phyloP scores from a whole-genome alignment of 2,888 invertebrate species.

The Aphodius sticticus region DNA sequence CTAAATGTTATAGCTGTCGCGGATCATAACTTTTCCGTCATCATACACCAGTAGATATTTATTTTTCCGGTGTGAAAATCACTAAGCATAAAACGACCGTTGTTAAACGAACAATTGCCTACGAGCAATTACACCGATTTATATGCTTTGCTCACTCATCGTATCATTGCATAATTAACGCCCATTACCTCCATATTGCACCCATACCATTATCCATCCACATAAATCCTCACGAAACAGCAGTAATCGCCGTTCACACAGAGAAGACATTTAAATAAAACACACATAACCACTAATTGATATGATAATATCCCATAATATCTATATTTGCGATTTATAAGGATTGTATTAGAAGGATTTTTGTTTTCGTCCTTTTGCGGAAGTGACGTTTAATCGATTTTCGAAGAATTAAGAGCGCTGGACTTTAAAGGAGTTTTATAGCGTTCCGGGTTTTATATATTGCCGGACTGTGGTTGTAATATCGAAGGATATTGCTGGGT shows the following conservation, averaged over 20 bases:
- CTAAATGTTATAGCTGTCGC: too few relatives aligned
- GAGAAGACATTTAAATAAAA: not conserved
- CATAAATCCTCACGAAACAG: not conserved
- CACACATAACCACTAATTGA: not conserved
- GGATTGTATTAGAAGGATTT: not conserved
- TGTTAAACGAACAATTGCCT: not conserved
- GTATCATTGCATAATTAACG: constrained; percentile 4
- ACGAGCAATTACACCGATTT: not conserved
- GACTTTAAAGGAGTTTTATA: not conserved
- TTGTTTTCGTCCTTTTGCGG: not conserved
- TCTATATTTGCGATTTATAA: not conserved
- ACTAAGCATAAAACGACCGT: constrained; percentile 4
- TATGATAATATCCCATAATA: not conserved
- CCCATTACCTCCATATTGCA: constrained; percentile 4
- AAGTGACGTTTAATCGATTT: not conserved
- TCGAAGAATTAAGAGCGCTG: not conserved
- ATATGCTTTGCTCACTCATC: constrained; percentile 4
- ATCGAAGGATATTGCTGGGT: not conserved
- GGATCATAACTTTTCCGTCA: too few relatives aligned
- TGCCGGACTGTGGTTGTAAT: constrained; percentile 4
- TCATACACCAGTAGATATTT: not conserved
- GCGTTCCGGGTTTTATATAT: not conserved
- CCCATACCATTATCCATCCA: not conserved
- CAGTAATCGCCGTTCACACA: not conserved
- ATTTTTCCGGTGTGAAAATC: not conserved